Evolutionary conservation across 1,140 invertebrate genomes (phyloP).

Genomic region (Onthophagus taurus): DNA sequence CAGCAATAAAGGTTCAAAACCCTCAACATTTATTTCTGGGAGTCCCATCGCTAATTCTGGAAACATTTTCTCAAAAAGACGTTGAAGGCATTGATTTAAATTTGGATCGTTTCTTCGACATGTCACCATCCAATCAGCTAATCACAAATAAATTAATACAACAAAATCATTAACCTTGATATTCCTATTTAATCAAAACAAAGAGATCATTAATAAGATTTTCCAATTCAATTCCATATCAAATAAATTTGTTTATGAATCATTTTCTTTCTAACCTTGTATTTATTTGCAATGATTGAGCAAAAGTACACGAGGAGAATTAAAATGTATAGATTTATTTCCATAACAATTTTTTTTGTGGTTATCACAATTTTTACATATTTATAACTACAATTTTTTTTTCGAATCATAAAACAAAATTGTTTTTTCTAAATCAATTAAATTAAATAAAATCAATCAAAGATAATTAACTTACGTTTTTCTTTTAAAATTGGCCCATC

Average conservation of each 20-base stretch:
- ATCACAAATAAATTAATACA: too few species aligned
- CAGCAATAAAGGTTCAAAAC: conserved; percentile 39
- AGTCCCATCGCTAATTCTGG: conserved; percentile 39
- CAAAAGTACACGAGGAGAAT: neutral
- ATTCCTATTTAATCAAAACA: too few species aligned
- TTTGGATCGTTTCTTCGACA: conserved; percentile 11
- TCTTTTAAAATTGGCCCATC: conserved; percentile 13
- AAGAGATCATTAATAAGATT: too few species aligned
- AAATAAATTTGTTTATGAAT: too few species aligned
- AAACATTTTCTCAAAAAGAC: conserved; percentile 39
- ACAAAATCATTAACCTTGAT: too few species aligned
- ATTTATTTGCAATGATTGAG: neutral
- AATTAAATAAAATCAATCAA: too few species aligned
- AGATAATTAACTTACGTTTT: conserved; percentile 21
- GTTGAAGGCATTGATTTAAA: conserved; percentile 15
- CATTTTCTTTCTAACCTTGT: too few species aligned
- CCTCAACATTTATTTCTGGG: conserved; percentile 38
- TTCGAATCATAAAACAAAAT: neutral
- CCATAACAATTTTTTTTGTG: too few species aligned
- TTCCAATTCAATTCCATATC: too few species aligned
- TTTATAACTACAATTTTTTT: too few species aligned
- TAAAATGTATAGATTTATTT: neutral
- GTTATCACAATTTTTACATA: too few species aligned
- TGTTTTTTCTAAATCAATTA: too few species aligned
- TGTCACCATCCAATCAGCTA: conserved; percentile 8